Conservation (phyloP, 2,113 vertebrate genomes). For the Pao palembangensis region DNA sequence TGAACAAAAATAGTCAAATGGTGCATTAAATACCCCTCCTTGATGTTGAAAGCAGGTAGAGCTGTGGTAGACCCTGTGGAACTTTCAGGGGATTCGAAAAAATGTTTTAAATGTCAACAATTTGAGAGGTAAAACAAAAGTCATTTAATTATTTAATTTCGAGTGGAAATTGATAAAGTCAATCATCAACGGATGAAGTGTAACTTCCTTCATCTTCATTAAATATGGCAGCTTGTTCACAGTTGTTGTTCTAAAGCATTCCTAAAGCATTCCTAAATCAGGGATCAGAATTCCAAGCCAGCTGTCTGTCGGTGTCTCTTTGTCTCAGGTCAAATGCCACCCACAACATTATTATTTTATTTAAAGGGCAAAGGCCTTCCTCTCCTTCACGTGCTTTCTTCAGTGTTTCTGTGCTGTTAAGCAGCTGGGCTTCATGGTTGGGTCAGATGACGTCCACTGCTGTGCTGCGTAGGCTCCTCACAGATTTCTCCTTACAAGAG, state of each 20-base stretch:
- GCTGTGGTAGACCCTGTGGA: too few species aligned
- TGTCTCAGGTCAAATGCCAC: constrained; percentile 14
- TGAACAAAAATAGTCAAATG: too few species aligned
- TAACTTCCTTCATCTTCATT: too few species aligned
- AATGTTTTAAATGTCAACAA: too few species aligned
- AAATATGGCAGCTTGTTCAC: too few species aligned
- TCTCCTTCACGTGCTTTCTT: constrained; percentile 65
- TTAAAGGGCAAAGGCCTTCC: constrained; percentile 55
- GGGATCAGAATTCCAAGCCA: not conserved
- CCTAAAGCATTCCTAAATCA: not conserved
- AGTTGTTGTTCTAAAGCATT: not conserved
- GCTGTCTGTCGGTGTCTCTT: not conserved
- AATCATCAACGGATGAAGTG: too few species aligned
- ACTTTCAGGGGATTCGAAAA: too few species aligned
- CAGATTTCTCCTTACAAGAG: constrained; percentile 38
- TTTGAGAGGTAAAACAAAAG: too few species aligned
- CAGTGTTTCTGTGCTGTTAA: constrained; percentile 62
- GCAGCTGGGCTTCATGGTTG: constrained; percentile 54
- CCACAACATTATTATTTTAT: constrained; percentile 54
- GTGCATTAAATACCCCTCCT: too few species aligned
- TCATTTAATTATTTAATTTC: too few species aligned
- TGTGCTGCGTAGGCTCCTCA: constrained; percentile 41
- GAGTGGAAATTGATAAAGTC: too few species aligned
- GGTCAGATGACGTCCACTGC: constrained; percentile 57
- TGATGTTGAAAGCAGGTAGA: too few species aligned